phyloP scores from a whole-genome alignment of 1,140 invertebrate genomes.

The Heliothis virescens region DNA sequence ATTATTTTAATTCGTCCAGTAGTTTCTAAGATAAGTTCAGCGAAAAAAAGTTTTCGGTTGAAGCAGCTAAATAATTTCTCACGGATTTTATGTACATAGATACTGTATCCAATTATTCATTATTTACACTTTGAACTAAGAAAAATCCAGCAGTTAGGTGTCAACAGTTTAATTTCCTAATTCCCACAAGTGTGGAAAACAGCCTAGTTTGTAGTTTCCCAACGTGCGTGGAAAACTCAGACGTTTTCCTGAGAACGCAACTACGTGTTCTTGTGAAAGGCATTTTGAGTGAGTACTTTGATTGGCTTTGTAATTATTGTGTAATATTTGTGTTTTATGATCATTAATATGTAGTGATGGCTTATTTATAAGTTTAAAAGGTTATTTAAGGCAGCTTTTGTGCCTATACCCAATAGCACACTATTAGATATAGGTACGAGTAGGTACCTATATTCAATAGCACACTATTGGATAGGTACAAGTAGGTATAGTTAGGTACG shows the following conservation, averaged over 20 bases:
- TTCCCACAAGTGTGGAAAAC: conserved; percentile 13
- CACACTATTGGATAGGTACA: too few relatives aligned
- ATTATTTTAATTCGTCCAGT: too few relatives aligned
- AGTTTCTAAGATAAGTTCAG: too few relatives aligned
- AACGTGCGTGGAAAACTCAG: conserved; percentile 28
- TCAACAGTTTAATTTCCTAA: conserved; percentile 20
- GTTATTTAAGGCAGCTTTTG: too few relatives aligned
- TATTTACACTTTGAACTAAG: not conserved
- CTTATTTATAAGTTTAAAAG: not conserved
- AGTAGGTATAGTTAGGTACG: too few relatives aligned
- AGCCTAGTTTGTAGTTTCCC: conserved; percentile 2
- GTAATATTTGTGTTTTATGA: not conserved
- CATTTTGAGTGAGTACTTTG: not conserved
- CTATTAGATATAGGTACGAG: too few relatives aligned
- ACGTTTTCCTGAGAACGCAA: conserved; percentile 27
- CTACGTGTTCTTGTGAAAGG: conserved; percentile 10
- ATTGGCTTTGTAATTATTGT: conserved; percentile 6
- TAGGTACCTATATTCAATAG: too few relatives aligned
- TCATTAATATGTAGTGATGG: not conserved
- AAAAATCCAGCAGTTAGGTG: not conserved
- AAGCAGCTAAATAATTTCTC: too few relatives aligned
- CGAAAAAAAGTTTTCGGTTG: too few relatives aligned
- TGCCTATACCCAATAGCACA: too few relatives aligned
- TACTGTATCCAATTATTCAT: too few relatives aligned
- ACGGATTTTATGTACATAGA: too few relatives aligned